These are phyloP conservation scores for Nettapus auritus DNA, from an alignment of 2,113 vertebrate species.

Conservation along the genomic window DNA sequence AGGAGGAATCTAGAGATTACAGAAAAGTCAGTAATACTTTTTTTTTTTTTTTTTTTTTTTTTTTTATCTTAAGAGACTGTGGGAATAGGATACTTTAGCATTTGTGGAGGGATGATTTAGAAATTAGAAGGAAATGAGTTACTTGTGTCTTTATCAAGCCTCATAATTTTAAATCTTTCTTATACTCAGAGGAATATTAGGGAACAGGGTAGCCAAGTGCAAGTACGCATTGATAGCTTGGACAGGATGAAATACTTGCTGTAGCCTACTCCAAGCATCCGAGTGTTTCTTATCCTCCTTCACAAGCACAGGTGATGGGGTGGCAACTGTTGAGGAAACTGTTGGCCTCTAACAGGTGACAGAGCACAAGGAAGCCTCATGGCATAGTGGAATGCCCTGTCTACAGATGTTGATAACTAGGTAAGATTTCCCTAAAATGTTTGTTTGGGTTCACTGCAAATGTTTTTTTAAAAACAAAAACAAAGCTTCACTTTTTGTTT, in stretches of 20 bases:
- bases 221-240: background rate
- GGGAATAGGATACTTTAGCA: fast-evolving
- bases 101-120: background rate
- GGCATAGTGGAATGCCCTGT: background rate
- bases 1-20: background rate
- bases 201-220: background rate
- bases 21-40: background rate
- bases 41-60: background rate
- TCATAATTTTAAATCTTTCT: background rate
- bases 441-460: background rate
- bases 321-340: background rate
- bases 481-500: background rate
- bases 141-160: background rate
- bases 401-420: background rate
- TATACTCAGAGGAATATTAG: background rate
- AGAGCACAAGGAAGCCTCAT: background rate
- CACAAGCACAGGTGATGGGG: background rate
- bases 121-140: background rate
- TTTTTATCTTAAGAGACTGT: background rate
- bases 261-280: background rate
- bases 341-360: background rate
- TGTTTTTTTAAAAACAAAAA: background rate
- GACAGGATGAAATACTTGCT: background rate
- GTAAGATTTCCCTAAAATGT: conserved; percentile 4
- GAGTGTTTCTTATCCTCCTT: background rate